Base-by-base conservation (phyloP, 2,113 vertebrate species). In the Heterocephalus glaber region DNA sequence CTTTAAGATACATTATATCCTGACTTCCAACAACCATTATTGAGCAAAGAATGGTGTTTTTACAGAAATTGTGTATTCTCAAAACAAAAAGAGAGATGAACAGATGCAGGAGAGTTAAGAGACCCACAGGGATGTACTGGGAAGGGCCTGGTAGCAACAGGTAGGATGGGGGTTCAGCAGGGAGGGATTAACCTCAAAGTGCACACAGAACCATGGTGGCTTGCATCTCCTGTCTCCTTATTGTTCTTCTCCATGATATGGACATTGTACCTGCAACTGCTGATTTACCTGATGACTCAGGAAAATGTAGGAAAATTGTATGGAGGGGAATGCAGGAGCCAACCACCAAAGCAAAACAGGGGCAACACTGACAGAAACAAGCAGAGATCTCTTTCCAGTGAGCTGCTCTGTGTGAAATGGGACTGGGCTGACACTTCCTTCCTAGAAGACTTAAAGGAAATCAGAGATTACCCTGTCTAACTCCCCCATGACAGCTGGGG, bases 141-240 rank as follows among this genome's bases (percentile, higher is more conserved):
- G 33, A 26, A 44, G 17, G 28, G 58, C 0, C 2, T 0, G 0
- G 38, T 35, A 2, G 16, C 54, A 2, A 13, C 1, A 0, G 9
- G 60, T 65, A 52, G 24, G 49, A 47, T 0, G 4, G 24, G n/a
- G 65, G 14, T 6, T 41, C 44, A 7, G 4, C n/a, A 38, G 7
- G 8, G 14, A 52, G 60, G 63, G 44, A 4, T 1, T 0, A 49
- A 0, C 7, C 6, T 33, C 24, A 33, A 41, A 76, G 13, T 12
- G 7, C 41, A 28, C 7, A 20, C 47, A 54, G 47, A 79, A 4
- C 30, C 2, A 11, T 12, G 17, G 81, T 10, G 22, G 26, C 19
- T 63, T 12, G 44, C 74, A 24, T 68, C 61, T 12, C 35, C 60
- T 56, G 12, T 33, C 81, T n/a, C 47, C 60, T 83, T n/a, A 28